Evolutionary conservation across 2,113 vertebrate species (phyloP), one percentile per base, ranked within the genome.

Genomic region (Romanogobio albipinnatus): DNA sequence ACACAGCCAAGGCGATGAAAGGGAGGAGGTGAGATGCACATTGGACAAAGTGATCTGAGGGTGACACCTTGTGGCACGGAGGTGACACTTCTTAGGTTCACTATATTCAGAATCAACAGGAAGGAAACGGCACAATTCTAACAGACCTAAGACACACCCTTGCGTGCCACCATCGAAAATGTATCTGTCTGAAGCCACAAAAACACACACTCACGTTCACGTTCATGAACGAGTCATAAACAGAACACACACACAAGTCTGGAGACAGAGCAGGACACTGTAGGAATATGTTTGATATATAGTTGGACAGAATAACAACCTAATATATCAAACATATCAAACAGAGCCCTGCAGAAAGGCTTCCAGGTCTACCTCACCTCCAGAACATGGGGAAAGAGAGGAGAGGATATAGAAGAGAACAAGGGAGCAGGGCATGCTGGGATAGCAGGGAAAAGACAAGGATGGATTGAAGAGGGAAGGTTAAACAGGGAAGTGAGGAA

Each of bases 271-370:
- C 98, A 96, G 96, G 96, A 98, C 98, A 97, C 98, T 98, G 97
- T 99, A 98, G 96, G 96, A 98, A 99, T 99, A 99, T 99, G 98
- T 98, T 99, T 99, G 97, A 99, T 99, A 99, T 98, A 99, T 98
- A 99, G 98, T 98, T 99, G 98, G 96, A 97, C 96, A 96, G 97
- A 99, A 97, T 97, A 97, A 99, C 98, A 99, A 99, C 97, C 98
- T 99, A 99, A 99, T 99, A 99, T 99, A 99, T 99, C 97, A 99
- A 99, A 99, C 98, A 99, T 99, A 99, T 99, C 98, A 99, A 95
- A 99, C 98, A 99, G 98, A 97, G 97, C 94, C 97, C 95, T 96
- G 97, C 98, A 99, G 95, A 94, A 96, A 97, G 97, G 95, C 96
- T 95, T 97, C 96, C 96, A 95, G 95, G 93, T 96, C 95, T 96